These are phyloP conservation scores for Dipus sagitta DNA, from an alignment of 2,797 vertebrate genomes.

Conservation along the genomic window DNA sequence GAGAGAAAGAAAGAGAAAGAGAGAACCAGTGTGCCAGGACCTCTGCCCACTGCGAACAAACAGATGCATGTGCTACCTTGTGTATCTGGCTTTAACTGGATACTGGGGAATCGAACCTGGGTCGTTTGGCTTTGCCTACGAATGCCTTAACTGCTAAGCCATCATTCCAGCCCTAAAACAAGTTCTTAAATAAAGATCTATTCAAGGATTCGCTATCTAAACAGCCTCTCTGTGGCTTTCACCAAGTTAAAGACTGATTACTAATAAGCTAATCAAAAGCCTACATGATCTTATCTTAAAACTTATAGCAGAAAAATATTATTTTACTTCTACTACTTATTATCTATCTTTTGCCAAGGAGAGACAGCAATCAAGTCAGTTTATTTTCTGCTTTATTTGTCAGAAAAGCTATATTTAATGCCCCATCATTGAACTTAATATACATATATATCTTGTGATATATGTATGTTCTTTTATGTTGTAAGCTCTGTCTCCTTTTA, in stretches of 20 bases:
- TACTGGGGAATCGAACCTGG: too few relatives aligned
- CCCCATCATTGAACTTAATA: background rate
- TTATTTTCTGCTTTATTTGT: conserved; percentile 36
- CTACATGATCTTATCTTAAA: background rate
- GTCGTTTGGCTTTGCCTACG: too few relatives aligned
- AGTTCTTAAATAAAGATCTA: background rate
- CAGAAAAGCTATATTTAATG: conserved; percentile 32
- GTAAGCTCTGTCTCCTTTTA: background rate
- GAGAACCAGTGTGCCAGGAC: too few relatives aligned
- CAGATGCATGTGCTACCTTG: too few relatives aligned
- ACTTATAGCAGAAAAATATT: background rate
- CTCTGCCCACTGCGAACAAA: too few relatives aligned
- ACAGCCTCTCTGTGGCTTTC: background rate
- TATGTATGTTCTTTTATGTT: background rate
- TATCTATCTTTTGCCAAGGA: background rate
- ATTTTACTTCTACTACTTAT: background rate
- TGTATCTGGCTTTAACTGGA: too few relatives aligned
- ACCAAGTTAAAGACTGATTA: conserved; percentile 14
- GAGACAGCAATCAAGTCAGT: background rate
- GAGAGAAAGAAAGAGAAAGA: too few relatives aligned
- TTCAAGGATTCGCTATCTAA: background rate
- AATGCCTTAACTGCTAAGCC: too few relatives aligned
- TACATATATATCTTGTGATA: background rate
- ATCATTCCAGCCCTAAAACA: too few relatives aligned
- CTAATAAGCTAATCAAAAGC: background rate